phyloP scores from a whole-genome alignment of 2,888 invertebrate species.

The Cephonodes hylas region DNA sequence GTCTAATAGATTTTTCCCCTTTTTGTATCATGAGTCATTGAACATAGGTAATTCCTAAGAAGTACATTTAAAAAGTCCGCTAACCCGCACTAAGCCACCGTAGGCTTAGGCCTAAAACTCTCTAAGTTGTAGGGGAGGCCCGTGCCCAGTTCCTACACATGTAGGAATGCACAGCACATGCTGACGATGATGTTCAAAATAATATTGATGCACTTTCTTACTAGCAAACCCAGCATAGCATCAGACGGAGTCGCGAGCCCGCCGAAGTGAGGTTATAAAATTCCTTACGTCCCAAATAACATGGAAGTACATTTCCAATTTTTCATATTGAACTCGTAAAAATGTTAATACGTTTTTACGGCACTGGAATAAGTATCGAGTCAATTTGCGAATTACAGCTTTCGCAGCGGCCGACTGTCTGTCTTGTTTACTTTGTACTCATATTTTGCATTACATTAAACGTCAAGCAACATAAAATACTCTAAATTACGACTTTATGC shows the following conservation, averaged over 20 bases:
- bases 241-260: background rate
- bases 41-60: too few relatives aligned
- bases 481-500: background rate
- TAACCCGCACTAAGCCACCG: too few relatives aligned
- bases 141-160: too few relatives aligned
- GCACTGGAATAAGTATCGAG: slow-evolving; percentile 23
- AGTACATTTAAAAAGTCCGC: too few relatives aligned
- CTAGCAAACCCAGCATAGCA: too few relatives aligned
- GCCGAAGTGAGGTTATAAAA: background rate
- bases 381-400: slow-evolving; percentile 35
- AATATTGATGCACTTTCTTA: too few relatives aligned
- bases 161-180: too few relatives aligned
- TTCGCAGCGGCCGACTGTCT: slow-evolving; percentile 7
- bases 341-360: slow-evolving; percentile 44
- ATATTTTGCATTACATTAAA: background rate
- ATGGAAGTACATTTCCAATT: slow-evolving; percentile 30
- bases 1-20: too few relatives aligned
- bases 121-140: too few relatives aligned
- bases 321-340: slow-evolving; percentile 43
- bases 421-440: slow-evolving; percentile 16
- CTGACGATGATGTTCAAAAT: too few relatives aligned
- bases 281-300: slow-evolving; percentile 20
- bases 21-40: too few relatives aligned
- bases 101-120: too few relatives aligned
- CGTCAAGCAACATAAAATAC: background rate